A percentile compares a stretch with the other conserved stretches of the same genome.
phyloP scores from a whole-genome alignment of 2,888 invertebrate species.

The Sarcophaga variegata region DNA sequence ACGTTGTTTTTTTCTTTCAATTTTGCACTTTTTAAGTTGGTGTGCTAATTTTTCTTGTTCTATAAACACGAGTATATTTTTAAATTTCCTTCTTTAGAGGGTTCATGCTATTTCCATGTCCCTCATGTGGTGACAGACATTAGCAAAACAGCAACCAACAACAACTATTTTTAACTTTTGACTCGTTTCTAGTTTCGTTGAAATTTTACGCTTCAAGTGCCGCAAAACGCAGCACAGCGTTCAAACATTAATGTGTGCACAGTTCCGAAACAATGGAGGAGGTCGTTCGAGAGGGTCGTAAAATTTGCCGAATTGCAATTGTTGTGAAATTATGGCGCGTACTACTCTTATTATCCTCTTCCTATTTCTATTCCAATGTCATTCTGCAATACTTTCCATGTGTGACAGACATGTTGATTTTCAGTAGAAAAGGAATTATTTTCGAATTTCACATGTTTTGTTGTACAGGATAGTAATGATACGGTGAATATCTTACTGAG shows the following conservation, averaged over 20 bases:
- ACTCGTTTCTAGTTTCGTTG: conserved; percentile 35
- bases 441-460: conserved; percentile 56
- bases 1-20: background rate
- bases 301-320: conserved; percentile 43
- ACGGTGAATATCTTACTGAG: conserved; percentile 39
- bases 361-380: conserved; percentile 21
- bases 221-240: conserved; percentile 27
- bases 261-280: conserved; percentile 58
- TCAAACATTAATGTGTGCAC: conserved; percentile 55
- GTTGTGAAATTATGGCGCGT: conserved; percentile 64
- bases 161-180: conserved; percentile 54
- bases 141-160: background rate
- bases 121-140: conserved; percentile 56
- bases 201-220: conserved; percentile 68
- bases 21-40: background rate
- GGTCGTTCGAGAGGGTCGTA: conserved; percentile 39
- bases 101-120: conserved; percentile 35
- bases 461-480: conserved; percentile 1
- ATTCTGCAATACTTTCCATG: conserved; percentile 23
- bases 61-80: background rate
- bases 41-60: background rate
- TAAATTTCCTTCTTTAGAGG: conserved; percentile 23
- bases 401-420: conserved; percentile 19
- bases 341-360: conserved; percentile 62
- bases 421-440: background rate